These are phyloP conservation scores for Troides helena DNA, from an alignment of 2,888 invertebrate species.

Conservation along the genomic window DNA sequence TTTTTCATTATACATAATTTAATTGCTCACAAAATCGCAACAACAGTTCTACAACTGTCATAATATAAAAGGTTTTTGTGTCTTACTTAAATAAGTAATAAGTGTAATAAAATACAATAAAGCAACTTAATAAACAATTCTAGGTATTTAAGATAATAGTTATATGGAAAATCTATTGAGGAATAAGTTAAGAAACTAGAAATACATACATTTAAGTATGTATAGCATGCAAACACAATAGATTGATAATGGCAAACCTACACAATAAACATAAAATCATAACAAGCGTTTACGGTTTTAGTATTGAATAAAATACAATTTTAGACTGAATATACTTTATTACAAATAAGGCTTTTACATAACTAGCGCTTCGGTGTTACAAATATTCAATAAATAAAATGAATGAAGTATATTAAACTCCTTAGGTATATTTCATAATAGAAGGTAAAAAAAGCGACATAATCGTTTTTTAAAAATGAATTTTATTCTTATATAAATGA, in stretches of 20 bases:
- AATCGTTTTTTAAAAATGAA: constrained; percentile 31
- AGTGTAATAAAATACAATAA: not conserved
- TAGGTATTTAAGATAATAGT: not conserved
- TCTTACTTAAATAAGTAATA: not conserved
- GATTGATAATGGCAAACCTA: constrained; percentile 76
- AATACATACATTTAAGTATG: constrained; percentile 18
- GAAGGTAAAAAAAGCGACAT: constrained; percentile 29
- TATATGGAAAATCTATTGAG: not conserved
- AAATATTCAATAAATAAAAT: constrained; percentile 58
- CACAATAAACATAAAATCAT: constrained; percentile 70
- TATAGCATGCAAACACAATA: constrained; percentile 50
- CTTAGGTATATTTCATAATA: constrained; percentile 43
- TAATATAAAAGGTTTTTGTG: too few species aligned
- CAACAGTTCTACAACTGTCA: too few species aligned
- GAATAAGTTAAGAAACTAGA: not conserved
- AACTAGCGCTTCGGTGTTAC: constrained; percentile 64
- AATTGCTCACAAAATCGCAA: too few species aligned
- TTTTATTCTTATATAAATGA: constrained; percentile 26
- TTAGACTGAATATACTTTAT: constrained; percentile 75
- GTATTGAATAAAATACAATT: constrained; percentile 69
- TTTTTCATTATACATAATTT: too few species aligned
- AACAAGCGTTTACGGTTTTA: constrained; percentile 48
- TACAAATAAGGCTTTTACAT: constrained; percentile 74
- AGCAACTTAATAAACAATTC: not conserved
- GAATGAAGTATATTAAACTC: constrained; percentile 35